phyloP scores from a whole-genome alignment of 2,797 vertebrate genomes.

The Synaphobranchus kaupii region DNA sequence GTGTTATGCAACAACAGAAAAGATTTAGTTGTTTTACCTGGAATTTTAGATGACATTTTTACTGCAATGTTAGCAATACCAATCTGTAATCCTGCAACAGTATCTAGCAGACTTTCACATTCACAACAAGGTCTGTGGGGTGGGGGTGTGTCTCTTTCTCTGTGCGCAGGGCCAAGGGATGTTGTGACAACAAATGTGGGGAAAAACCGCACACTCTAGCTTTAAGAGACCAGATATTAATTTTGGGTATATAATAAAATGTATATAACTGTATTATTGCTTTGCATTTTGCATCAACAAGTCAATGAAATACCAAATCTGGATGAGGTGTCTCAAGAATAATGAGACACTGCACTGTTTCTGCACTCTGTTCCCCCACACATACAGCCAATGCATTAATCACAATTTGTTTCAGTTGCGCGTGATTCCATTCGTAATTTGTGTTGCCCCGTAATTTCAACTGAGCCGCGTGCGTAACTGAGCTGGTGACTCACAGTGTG shows the following conservation, averaged over 20 bases:
- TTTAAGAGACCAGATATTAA: background rate
- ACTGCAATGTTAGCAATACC: too few relatives aligned
- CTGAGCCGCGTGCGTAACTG: background rate
- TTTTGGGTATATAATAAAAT: background rate
- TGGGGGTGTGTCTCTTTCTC: too few relatives aligned
- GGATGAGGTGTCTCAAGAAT: background rate
- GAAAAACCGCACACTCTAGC: too few relatives aligned
- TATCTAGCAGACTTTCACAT: too few relatives aligned
- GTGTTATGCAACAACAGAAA: too few relatives aligned
- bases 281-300: too few relatives aligned
- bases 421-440: background rate
- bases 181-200: too few relatives aligned
- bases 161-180: too few relatives aligned
- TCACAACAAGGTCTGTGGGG: too few relatives aligned
- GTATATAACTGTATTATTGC: background rate
- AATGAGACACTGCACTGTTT: conserved; percentile 10
- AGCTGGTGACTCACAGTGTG: background rate
- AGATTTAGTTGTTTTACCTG: too few relatives aligned
- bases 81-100: too few relatives aligned
- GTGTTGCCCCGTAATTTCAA: background rate
- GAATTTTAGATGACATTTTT: too few relatives aligned
- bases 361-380: background rate
- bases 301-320: background rate
- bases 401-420: background rate
- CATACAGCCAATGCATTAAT: background rate